Evolutionary conservation across 2,113 vertebrate genomes (phyloP).

Genomic region (Tautogolabrus adspersus): DNA sequence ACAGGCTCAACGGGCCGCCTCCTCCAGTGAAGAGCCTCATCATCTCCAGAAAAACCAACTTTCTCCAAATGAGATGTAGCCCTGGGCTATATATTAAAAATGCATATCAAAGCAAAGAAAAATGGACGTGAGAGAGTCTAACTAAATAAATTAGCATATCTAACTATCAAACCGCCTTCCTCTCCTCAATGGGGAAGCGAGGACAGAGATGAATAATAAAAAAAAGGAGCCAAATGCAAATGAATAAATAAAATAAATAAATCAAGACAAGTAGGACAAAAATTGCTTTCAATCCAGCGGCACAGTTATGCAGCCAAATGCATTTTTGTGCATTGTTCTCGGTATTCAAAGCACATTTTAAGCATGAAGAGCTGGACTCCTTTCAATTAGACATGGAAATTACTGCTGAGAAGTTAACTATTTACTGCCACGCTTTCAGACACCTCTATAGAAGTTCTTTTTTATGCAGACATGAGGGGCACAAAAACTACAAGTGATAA

Average conservation of each 20-base stretch:
- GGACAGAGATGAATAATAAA: conserved; percentile 81
- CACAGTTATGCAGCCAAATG: conserved; percentile 43
- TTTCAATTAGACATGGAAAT: conserved; percentile 60
- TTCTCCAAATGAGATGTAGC: conserved; percentile 96
- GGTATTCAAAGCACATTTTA: conserved; percentile 57
- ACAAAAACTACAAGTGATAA: neutral
- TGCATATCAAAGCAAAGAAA: conserved; percentile 99
- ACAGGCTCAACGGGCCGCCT: conserved; percentile 86
- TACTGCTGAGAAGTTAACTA: conserved; percentile 45
- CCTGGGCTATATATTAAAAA: conserved; percentile 95
- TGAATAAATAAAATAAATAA: conserved; percentile 70
- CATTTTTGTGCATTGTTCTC: conserved; percentile 56
- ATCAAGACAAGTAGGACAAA: conserved; percentile 41
- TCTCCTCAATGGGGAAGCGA: conserved; percentile 59
- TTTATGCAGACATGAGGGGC: conserved; percentile 1
- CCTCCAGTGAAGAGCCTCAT: conserved; percentile 90
- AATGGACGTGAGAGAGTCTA: conserved; percentile 91
- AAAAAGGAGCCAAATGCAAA: conserved; percentile 72
- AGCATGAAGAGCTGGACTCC: conserved; percentile 34
- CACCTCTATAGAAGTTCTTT: neutral
- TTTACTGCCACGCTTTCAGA: conserved; percentile 35
- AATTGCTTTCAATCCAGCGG: conserved; percentile 34
- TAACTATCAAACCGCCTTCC: conserved; percentile 81
- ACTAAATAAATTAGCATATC: conserved; percentile 92
- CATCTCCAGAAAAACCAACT: conserved; percentile 90